Base-by-base conservation (phyloP, 1,140 invertebrate species). In the Anastrepha ludens region DNA sequence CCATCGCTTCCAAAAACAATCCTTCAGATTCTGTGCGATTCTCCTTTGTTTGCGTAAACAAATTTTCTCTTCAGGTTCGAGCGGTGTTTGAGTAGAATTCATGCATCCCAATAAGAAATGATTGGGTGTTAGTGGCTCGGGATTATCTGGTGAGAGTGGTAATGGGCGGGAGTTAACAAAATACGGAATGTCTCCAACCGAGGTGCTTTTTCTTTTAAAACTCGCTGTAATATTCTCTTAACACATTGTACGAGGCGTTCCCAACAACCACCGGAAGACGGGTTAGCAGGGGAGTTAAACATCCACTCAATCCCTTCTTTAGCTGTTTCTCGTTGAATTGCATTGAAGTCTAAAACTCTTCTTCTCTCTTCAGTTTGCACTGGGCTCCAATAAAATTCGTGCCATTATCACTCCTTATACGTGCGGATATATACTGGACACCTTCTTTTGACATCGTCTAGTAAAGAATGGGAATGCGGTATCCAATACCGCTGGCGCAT, bases 121-220 rank as follows among this genome's bases (percentile, higher is more conserved):
- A 9, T 55, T 55, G 4, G 50, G 50, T 4, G 87, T 86, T 6
- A 88, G 78, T 8, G 86, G 86, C 4, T 89, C 87, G 1, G 88
- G 70, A 59, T 93, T 90, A 70, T 89, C 86, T 5, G 90, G 89
- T 60, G 91, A 87, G 0, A 89, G 88, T 86, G 87, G 89, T 7
- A 92, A 55, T 55, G 4, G 50, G 50, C 9, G 88, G n/a, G 90
- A 88, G 2, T 89, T 90, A 8, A 92, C 70, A 62, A 89, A 89
- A 20, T 91, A 74, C 1, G 59, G 50, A 86, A 90, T 91, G 8
- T 55, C 9, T 55, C 50, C 9, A 55, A 55, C 4, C 50, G 50
- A 15, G 90, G 90, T 1, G 88, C 86, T 39, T 20, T 60, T 11
- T 90, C 89, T 1, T 88, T 74, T 2, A 91, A 78, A 0, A 87